Evolutionary conservation across 2,113 vertebrate species (phyloP).

Genomic region (Zosterops borbonicus): DNA sequence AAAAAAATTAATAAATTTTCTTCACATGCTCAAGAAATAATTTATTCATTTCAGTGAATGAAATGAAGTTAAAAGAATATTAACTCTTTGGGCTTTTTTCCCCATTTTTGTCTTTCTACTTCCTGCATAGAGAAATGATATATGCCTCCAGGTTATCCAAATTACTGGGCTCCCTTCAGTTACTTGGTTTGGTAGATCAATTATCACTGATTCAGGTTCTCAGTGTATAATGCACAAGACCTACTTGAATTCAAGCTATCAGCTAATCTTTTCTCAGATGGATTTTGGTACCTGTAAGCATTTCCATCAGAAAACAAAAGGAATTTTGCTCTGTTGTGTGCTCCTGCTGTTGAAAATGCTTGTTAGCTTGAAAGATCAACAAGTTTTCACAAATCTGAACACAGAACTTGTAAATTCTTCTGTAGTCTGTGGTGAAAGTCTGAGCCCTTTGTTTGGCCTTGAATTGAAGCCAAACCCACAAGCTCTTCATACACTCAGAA

Average conservation of each 20-base stretch:
- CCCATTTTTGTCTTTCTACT: neutral
- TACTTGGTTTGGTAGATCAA: neutral
- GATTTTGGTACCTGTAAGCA: neutral
- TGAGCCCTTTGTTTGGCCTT: constrained; percentile 56
- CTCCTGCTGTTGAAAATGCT: neutral
- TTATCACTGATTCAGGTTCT: neutral
- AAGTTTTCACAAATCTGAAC: constrained; percentile 29
- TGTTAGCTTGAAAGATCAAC: neutral
- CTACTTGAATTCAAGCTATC: neutral
- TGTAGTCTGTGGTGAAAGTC: neutral
- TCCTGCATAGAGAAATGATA: neutral
- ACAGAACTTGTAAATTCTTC: neutral
- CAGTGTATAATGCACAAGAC: neutral
- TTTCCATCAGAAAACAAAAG: neutral
- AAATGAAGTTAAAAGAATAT: neutral
- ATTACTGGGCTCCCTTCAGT: neutral
- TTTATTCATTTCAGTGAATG: neutral
- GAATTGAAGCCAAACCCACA: constrained; percentile 35
- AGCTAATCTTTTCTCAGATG: neutral
- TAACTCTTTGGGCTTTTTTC: fast-evolving
- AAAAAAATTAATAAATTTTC: fast-evolving
- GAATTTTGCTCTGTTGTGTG: neutral
- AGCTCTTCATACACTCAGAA: constrained; percentile 27
- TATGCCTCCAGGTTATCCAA: neutral
- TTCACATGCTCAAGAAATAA: neutral